phyloP scores from a whole-genome alignment of 2,797 vertebrate genomes.

The Epinephelus awoara region DNA sequence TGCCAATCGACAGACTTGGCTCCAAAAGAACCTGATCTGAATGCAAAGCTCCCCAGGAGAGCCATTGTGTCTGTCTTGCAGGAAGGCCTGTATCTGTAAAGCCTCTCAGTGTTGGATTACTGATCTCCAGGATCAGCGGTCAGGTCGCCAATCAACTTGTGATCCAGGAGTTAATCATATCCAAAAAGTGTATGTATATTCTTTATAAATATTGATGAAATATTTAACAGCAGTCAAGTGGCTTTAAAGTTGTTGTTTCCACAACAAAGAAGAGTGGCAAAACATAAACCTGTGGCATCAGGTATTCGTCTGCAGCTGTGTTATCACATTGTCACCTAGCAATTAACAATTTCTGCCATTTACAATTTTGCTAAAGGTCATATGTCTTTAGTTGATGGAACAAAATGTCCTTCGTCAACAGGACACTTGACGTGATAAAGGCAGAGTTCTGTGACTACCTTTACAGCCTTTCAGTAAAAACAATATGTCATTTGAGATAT shows the following conservation, averaged over 20 bases:
- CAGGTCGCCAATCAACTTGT: slow-evolving; percentile 41
- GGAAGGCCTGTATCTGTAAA: slow-evolving; percentile 46
- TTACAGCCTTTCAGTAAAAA: neutral
- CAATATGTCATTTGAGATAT: neutral
- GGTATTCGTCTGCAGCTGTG: neutral
- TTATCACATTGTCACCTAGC: neutral
- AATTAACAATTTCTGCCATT: neutral
- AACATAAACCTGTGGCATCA: neutral
- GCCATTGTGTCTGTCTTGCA: slow-evolving; percentile 55
- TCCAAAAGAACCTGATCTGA: slow-evolving; percentile 65
- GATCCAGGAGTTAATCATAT: slow-evolving; percentile 37
- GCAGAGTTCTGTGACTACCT: neutral
- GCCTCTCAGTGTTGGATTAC: slow-evolving; percentile 49
- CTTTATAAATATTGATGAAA: neutral
- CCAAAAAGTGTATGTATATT: neutral
- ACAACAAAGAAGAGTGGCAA: neutral
- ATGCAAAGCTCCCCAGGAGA: slow-evolving; percentile 58
- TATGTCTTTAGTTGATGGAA: no score
- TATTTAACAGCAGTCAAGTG: neutral
- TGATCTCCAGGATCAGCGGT: slow-evolving; percentile 45
- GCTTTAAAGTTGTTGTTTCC: neutral
- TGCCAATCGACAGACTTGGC: slow-evolving; percentile 61
- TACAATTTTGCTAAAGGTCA: neutral
- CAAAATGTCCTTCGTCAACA: neutral
- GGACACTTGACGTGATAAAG: neutral